Evolutionary conservation across 2,797 vertebrate genomes (phyloP).

Genomic region (Saxicola maurus): DNA sequence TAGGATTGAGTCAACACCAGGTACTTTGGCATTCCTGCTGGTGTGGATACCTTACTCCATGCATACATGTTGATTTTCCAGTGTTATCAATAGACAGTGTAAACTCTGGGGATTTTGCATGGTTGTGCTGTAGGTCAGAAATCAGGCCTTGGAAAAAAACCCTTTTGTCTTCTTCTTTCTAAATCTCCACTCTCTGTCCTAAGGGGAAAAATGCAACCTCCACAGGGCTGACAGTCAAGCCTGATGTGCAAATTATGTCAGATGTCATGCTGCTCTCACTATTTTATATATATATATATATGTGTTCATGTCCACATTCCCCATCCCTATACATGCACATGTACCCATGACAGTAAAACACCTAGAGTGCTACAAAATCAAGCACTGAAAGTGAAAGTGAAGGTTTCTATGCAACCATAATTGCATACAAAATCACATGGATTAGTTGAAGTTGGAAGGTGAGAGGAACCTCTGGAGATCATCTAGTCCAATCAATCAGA

Average conservation of each 20-base stretch:
- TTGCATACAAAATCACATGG: neutral
- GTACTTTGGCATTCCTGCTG: neutral
- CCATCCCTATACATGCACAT: neutral
- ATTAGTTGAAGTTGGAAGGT: neutral
- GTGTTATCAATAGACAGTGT: neutral
- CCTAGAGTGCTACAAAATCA: neutral
- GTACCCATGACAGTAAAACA: neutral
- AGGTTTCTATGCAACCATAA: neutral
- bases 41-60: neutral
- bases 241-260: neutral
- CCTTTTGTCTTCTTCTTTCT: neutral
- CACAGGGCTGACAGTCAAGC: neutral
- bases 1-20: fast-evolving
- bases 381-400: neutral
- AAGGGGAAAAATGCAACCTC: neutral
- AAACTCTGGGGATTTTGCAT: neutral
- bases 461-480: neutral
- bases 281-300: neutral
- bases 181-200: neutral
- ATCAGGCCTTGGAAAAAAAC: neutral
- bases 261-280: neutral
- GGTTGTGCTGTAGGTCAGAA: neutral
- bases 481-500: neutral
- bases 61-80: neutral
- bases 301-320: neutral